Base-by-base conservation (phyloP, 2,888 invertebrate genomes). In the Gryllus longicercus region DNA sequence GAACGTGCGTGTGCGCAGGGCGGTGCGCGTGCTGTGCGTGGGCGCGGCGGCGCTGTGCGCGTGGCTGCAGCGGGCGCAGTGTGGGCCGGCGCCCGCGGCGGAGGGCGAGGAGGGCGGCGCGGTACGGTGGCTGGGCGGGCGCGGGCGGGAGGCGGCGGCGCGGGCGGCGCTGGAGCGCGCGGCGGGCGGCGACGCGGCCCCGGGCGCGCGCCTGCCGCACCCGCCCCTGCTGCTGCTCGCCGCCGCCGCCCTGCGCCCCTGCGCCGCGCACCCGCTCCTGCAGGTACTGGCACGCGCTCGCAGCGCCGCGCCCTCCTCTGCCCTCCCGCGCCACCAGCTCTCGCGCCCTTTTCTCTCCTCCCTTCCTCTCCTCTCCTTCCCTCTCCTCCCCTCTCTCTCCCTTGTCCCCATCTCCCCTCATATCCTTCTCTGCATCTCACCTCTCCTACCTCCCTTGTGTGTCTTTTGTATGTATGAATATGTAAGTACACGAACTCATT, bases 221-320 rank as follows among this genome's bases (percentile, higher is more conserved):
- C 90, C 92, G 11, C 91, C 87, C 81, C 87, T 89, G 25, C 84
- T 89, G 63, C 84, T 86, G 51, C 80, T 87, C 14, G 86, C 88
- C 18, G 83, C 84, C 81, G 83, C 82, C n/a, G 74, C 83, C 88
- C 87, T 86, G 89, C 3, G 86, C 87, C 82, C 85, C 90, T 51
- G 93, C 93, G 93, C 96, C 96, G 97, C 87, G 90, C 83, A 89
- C 96, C 84, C 90, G 97, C 84, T 88, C 91, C 79, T 89, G 94
- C 83, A 90, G 91, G 77, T 86, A 93, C 12, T 95, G 96, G 85
- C 96, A 97, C 86, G 89, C 90, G 83, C 87, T n/a, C n/a, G n/a
- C n/a, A n/a, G n/a, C n/a, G n/a, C n/a, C n/a, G n/a, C n/a, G n/a
- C n/a, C n/a, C n/a, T n/a, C n/a, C n/a, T n/a, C n/a, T n/a, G n/a